phyloP scores from a whole-genome alignment of 2,113 vertebrate species.

The Rhipidura dahli region DNA sequence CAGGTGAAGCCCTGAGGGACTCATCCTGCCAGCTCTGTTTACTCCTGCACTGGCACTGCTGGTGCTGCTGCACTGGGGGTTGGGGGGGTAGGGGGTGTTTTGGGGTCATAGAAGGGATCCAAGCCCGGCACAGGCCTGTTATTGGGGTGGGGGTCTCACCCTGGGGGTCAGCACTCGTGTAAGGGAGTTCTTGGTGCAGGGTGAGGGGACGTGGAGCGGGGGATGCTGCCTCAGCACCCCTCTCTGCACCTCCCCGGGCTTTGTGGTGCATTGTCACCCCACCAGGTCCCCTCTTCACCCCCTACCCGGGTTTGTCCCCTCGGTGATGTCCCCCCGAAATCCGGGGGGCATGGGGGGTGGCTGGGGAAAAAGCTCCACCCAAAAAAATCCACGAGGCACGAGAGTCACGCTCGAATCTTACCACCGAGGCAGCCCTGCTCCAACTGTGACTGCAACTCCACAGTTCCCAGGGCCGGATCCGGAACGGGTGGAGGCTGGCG shows the following conservation, averaged over 20 bases:
- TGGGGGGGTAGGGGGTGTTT: not conserved
- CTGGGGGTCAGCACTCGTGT: not conserved
- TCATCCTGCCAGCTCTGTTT: not conserved
- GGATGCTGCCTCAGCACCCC: not conserved
- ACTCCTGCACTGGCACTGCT: not conserved
- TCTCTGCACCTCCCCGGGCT: not conserved
- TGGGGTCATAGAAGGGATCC: not conserved
- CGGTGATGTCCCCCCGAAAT: accelerated
- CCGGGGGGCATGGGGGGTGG: accelerated
- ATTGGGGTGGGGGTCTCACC: not conserved
- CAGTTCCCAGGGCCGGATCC: conserved; percentile 8
- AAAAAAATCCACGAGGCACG: not conserved
- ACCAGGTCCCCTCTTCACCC: not conserved
- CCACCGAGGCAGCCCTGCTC: not conserved
- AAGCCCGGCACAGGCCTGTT: not conserved
- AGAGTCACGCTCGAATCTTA: conserved; percentile 7
- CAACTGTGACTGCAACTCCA: not conserved
- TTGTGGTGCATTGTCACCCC: not conserved
- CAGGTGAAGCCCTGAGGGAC: not conserved
- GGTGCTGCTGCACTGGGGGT: not conserved
- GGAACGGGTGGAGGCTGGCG: not conserved
- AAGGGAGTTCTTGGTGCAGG: not conserved
- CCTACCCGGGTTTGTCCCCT: not conserved
- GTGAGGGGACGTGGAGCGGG: accelerated
- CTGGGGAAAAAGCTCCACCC: not conserved